Evolutionary conservation across 2,888 invertebrate species (phyloP).

Genomic region (Cosmorhoe ocellata): DNA sequence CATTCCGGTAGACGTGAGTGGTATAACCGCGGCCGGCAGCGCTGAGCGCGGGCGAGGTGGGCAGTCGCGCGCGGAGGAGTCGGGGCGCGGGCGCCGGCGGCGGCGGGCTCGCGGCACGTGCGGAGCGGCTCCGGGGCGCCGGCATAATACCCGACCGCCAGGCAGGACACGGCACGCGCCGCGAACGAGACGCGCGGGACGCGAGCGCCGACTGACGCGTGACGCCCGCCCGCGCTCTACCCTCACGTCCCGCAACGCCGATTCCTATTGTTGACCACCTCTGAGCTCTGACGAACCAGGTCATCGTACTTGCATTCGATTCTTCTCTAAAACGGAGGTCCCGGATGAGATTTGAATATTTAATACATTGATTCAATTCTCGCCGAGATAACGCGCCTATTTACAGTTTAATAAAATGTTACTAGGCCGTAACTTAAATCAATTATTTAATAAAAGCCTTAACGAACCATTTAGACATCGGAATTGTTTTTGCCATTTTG

Average conservation of each 20-base stretch:
- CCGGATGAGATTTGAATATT: conserved; percentile 65
- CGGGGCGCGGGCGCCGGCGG: conserved; percentile 53
- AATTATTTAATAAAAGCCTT: conserved; percentile 50
- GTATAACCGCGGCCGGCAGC: conserved; percentile 42
- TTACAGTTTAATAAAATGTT: conserved; percentile 64
- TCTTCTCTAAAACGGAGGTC: conserved; percentile 56
- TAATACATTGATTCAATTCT: conserved; percentile 60
- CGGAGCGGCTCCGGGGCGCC: conserved; percentile 65
- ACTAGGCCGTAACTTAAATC: conserved; percentile 55
- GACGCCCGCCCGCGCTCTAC: conserved; percentile 34
- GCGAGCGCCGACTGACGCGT: conserved; percentile 45
- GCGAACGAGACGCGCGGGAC: conserved; percentile 40
- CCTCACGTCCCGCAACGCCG: conserved; percentile 41
- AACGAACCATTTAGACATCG: conserved; percentile 40
- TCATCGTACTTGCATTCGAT: conserved; percentile 73
- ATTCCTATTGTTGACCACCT: conserved; percentile 76
- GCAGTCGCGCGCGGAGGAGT: conserved; percentile 40
- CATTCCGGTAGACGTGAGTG: conserved; percentile 72
- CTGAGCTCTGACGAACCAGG: conserved; percentile 70
- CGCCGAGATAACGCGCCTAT: conserved; percentile 47
- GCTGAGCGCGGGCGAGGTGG: conserved; percentile 51
- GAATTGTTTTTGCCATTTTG: conserved; percentile 21
- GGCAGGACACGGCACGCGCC: conserved; percentile 45
- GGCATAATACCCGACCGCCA: conserved; percentile 67
- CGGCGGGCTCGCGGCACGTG: conserved; percentile 63